These are phyloP conservation scores for Macquaria australasica DNA, from an alignment of 2,113 vertebrate genomes.

Conservation along the genomic window DNA sequence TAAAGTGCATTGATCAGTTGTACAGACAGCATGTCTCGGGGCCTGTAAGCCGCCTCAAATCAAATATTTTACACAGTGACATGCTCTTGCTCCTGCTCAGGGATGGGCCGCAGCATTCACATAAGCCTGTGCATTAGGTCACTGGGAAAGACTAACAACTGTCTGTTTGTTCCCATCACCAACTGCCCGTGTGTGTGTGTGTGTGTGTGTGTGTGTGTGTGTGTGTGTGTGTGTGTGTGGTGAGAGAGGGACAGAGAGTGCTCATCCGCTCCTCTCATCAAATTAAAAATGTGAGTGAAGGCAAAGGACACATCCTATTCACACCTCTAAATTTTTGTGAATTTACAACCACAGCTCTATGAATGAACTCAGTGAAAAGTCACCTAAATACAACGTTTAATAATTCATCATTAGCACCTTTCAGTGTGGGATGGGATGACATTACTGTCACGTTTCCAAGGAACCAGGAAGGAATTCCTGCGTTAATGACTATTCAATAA, in stretches of 20 bases:
- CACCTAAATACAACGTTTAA: neutral
- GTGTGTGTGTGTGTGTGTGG: conserved; percentile 22
- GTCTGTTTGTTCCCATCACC: conserved; percentile 82
- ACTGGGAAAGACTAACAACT: conserved; percentile 83
- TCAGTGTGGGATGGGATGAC: conserved; percentile 13
- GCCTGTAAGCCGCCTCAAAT: conserved; percentile 42
- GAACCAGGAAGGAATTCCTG: conserved; percentile 34
- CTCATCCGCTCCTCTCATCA: conserved; percentile 27
- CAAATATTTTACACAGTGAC: conserved; percentile 61
- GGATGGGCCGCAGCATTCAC: conserved; percentile 81
- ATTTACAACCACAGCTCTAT: neutral
- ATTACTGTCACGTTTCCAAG: conserved; percentile 48
- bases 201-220: conserved; percentile 49
- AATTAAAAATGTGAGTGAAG: conserved; percentile 44
- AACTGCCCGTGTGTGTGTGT: conserved; percentile 44
- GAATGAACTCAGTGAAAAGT: neutral
- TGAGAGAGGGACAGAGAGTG: neutral
- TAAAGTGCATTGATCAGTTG: conserved; percentile 7
- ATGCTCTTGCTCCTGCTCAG: conserved; percentile 71
- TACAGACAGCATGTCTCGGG: conserved; percentile 1
- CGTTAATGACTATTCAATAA: conserved; percentile 29
- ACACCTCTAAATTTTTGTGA: neutral
- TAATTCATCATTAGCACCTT: conserved; percentile 24
- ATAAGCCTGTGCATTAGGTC: conserved; percentile 83
- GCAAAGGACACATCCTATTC: conserved; percentile 16